Base-by-base conservation (phyloP, 2,888 invertebrate genomes). In the Neoscelio sp. region DNA sequence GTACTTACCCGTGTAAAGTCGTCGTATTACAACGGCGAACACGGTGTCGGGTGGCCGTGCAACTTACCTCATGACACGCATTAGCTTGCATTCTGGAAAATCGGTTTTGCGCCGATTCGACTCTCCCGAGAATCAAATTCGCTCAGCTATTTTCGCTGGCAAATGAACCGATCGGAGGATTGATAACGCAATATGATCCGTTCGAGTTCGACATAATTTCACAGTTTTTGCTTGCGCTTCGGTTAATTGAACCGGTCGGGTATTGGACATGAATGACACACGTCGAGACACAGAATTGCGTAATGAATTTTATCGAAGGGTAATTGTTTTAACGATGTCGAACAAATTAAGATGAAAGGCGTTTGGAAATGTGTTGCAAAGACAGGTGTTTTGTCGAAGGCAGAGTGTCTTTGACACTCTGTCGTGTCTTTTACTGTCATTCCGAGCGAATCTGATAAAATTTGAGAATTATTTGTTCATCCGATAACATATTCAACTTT, bases 81-180 rank as follows among this genome's bases (percentile, higher is more conserved):
- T 83, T 82, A 79, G 84, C 81, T 83, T 83, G 86, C 87, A 87
- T 88, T 88, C 87, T 82, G 85, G 82, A 85, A 88, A 87, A 85
- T 85, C 82, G 78, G 62, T 58, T 74, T 65, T 35, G 33, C 54
- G 73, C 48, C 73, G 56, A 74, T 56, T 65, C 65, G 40, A 54
- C 52, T 58, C 33, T 26, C 60, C 15, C 28, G 10, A 18, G 75
- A 46, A 40, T 76, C 68, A 30, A 64, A 62, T 73, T 67, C 35
- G 30, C 56, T 44, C 42, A 65, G 38, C 64, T 35, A 68, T 74
- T 77, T 58, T 68, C 54, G 54, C 15, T 73, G 50, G 12, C 52
- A 52, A 46, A 65, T 52, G 23, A 77, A 75, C 38, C 26, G 54
- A 70, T 80, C 44, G 67, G 18, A 26, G 7, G 52, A 67, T 54